Base-by-base conservation (phyloP, 2,797 vertebrate genomes). In the Bradypodion pumilum region DNA sequence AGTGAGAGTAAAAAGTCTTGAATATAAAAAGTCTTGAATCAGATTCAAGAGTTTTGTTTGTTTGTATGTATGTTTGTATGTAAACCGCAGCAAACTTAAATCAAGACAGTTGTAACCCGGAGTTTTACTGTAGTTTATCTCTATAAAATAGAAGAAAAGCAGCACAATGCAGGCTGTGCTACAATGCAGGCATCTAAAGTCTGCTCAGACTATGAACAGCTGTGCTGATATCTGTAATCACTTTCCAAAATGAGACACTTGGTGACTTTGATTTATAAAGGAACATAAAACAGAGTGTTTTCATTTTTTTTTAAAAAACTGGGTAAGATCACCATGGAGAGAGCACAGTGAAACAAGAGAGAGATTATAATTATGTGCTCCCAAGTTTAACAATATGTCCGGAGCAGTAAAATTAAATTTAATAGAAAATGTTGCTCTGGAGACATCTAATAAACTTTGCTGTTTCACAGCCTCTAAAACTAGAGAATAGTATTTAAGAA, bases 401-500 rank as follows among this genome's bases (percentile, higher is more conserved):
- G 29, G 74, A 84, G 72, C 87, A 82, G 72, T 86, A 15, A 90
- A 90, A 85, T 91, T 86, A 86, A 0, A 0, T 7, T n/a, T n/a
- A n/a, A n/a, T n/a, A n/a, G n/a, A n/a, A n/a, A n/a, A n/a, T n/a
- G n/a, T n/a, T n/a, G n/a, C n/a, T n/a, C n/a, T n/a, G n/a, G n/a
- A n/a, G n/a, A n/a, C n/a, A n/a, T n/a, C n/a, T n/a, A n/a, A n/a
- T n/a, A n/a, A n/a, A n/a, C n/a, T n/a, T n/a, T n/a, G n/a, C n/a
- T n/a, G n/a, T 52, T 85, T 90, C 13, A 0, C 0, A 0, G 60
- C 0, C 0, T 52, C 68, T 79, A 56, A 79, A 37, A 12, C 76
- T 75, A 13, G 13, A 80, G 89, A 74, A 68, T 86, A 59, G 25
- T 0, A 91, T 85, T 92, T 91, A 91, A 92, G 91, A 91, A 49